Base-by-base conservation (phyloP, 2,888 invertebrate species). In the Xestia ashworthii region DNA sequence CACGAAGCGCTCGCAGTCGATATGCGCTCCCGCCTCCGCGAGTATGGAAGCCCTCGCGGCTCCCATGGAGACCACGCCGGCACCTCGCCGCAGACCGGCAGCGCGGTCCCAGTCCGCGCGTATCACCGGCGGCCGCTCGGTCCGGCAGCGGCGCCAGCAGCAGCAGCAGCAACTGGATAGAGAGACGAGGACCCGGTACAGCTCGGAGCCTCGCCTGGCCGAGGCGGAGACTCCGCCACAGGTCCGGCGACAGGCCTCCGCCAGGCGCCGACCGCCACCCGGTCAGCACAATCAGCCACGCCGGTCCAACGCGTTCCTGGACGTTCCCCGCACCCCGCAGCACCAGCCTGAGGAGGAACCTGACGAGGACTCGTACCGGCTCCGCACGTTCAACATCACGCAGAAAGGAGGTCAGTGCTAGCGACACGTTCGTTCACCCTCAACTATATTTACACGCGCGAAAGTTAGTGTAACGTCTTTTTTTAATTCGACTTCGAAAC, bases 321-420 rank as follows among this genome's bases (percentile, higher is more conserved):
- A 98, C 91, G 98, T 98, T 44, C 98, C 98, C 0, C 92, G 92
- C 80, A 89, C 89, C 62, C 86, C 93, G 5, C 93, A 93, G 32
- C 93, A 92, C 74, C 96, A 95, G 74, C 92, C 95, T 1, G 97
- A 97, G 64, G 97, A 97, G 46, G 97, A 97, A 84, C 98, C 98
- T 74, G 98, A 98, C 90, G 98, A 98, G 91, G 99, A 99, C 95
- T 98, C 98, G 84, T 99, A 99, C 96, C 97, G 99, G 86, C 97
- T 99, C 90, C 97, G 99, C 90, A 99, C 99, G 88, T 99, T 99
- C 97, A 98, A 98, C 96, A 98, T 98, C 96, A 98, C 99, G 90
- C 98, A 98, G 90, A 99, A 99, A 97, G 98, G 98, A 98, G 97
- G 97, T 97, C 95, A 96, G 96, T 96, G 94, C 94, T 93, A 92